Conservation (phyloP, 2,888 invertebrate species). For the Athalia rosae region DNA sequence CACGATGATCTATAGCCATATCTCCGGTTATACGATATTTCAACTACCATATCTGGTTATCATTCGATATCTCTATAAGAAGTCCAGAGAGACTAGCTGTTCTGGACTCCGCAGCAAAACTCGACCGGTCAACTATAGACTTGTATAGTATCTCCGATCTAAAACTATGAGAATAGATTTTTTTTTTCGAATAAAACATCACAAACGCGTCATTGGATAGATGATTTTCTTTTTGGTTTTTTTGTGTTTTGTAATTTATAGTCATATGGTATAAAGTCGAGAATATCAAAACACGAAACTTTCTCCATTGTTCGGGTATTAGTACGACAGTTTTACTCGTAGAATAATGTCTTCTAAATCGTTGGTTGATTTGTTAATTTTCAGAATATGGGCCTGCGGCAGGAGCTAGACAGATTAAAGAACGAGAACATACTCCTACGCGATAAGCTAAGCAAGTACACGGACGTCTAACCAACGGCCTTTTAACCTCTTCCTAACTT, state of each 20-base stretch:
- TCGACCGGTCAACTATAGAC: background rate
- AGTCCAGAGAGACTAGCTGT: conserved; percentile 6
- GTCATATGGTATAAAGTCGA: too few relatives aligned
- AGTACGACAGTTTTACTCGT: too few relatives aligned
- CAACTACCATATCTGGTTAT: conserved; percentile 42
- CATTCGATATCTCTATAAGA: conserved; percentile 30
- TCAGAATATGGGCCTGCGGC: conserved; percentile 91
- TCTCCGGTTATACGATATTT: conserved; percentile 43
- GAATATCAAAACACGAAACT: too few relatives aligned
- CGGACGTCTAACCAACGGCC: conserved; percentile 82
- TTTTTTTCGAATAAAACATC: conserved; percentile 14
- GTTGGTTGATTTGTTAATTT: conserved; percentile 62
- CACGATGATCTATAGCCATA: background rate
- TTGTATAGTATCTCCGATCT: too few relatives aligned
- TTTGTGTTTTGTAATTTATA: background rate
- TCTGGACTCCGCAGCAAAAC: conserved; percentile 7
- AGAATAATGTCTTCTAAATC: background rate
- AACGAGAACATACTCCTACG: conserved; percentile 93
- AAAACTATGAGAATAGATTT: background rate
- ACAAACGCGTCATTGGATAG: background rate
- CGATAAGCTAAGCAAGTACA: conserved; percentile 91
- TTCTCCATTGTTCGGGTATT: too few relatives aligned
- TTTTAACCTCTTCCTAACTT: conserved; percentile 33
- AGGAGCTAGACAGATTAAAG: conserved; percentile 92
- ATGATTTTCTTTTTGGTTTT: background rate